Base-by-base conservation (phyloP, 2,888 invertebrate genomes). In the Aelia acuminata region DNA sequence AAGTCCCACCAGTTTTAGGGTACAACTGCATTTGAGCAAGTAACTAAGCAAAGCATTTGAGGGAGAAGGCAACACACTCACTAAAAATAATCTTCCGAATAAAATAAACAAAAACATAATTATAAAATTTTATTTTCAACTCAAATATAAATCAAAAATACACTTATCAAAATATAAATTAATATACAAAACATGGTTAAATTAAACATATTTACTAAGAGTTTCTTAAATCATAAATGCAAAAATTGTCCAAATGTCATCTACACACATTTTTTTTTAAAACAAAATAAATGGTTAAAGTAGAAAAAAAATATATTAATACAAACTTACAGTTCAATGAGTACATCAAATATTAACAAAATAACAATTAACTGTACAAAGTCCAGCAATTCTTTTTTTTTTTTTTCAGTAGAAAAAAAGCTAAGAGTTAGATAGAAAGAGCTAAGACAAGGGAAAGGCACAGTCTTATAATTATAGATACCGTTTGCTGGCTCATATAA, bases 401-500 rank as follows among this genome's bases (percentile, higher is more conserved):
- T 80, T 80, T 80, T 47, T 80, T 80, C 80, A 43, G 80, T 80
- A 80, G 80, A 80, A 80, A 80, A 80, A 80, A 80, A 80, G 43
- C 80, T 80, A 80, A 39, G 47, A 80, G 43, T 80, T 43, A 84
- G 84, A 84, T 39, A 43, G 35, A 63, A 87, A 87, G 87, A 87
- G 87, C 63, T 87, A 87, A 87, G 50, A 87, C 43, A 70, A 87
- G 63, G 86, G 50, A 87, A 70, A 87, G 87, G 87, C 87, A 87
- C 87, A 87, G 87, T 87, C 87, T 87, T 87, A 63, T 87, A 39
- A 50, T 85, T 57, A 57, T 57, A 85, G 57, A 85, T 85, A 85
- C 53, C 31, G 57, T n/a, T 57, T 53, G 47, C 57, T 57, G 47
- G 48, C 87, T 47, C 43, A 50, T 50, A 87, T 87, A 87, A 87